Evolutionary conservation across 2,113 vertebrate species (phyloP), one percentile per base, ranked within the genome.

Genomic region (Heterotilapia buettikoferi): DNA sequence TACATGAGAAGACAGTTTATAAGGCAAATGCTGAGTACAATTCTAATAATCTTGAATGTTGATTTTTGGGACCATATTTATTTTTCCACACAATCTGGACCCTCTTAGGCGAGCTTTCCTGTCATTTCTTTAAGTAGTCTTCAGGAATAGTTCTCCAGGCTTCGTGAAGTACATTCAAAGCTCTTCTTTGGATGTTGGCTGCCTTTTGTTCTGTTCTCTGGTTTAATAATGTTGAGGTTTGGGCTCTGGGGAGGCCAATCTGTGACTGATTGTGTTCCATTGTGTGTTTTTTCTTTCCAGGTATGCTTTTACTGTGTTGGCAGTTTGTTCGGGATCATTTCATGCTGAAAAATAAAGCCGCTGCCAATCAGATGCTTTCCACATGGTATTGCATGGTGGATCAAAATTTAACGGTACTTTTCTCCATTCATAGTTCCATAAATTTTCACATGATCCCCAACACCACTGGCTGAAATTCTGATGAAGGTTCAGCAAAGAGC

Each of bases 201-300:
- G 5, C 38, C 68, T 73, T 73, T 45, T 73, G 38, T 71, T 71
- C 3, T 24, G 40, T 45, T 73, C 21, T 45, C 21, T 47, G 21
- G 21, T 73, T 73, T 26, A 45, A 26, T 73, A 45, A 45, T 73
- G 38, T 73, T 26, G 40, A 73, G 8, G 14, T 73, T 26, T 14
- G 3, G 40, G 68, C 68, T 73, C 0, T 73, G 68, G 9, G 40
- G 21, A 73, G 21, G 21, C 5, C 40, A 7, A 6, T 73, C 68
- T 18, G 13, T 26, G 40, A 73, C 14, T 47, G 40, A 73, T 76
- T 18, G 68, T 29, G 40, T 29, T 76, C 16, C 14, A 47, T 11
- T 29, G 68, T 76, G 24, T 76, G 68, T 45, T 47, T 76, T 76
- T 76, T 66, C 68, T 47, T 11, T 76, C 68, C 68, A 76, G 24